Conservation (phyloP, 2,888 invertebrate species). For the Chouioia cunea region DNA sequence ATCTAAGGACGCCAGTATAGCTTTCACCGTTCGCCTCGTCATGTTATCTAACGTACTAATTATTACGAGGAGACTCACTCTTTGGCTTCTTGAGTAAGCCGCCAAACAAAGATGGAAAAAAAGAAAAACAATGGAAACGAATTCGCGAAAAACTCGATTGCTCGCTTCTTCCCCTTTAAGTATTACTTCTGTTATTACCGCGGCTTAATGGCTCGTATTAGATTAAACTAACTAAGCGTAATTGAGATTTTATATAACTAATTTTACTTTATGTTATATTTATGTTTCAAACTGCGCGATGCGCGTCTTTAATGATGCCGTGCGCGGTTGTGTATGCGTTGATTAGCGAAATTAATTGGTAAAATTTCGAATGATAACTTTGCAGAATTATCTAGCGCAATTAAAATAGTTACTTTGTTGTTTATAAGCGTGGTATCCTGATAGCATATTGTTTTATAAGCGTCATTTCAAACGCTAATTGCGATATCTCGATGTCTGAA, state of each 20-base stretch:
- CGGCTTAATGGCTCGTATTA: conserved; percentile 26
- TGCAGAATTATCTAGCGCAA: no score
- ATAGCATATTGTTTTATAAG: no score
- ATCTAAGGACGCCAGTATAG: conserved; percentile 27
- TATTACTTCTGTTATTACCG: neutral
- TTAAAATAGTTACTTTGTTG: no score
- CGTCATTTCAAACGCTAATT: no score
- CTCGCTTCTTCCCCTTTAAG: neutral
- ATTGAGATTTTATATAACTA: conserved; percentile 37
- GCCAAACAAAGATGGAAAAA: neutral
- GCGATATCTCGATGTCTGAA: no score
- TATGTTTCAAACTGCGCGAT: neutral
- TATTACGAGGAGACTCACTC: conserved; percentile 22
- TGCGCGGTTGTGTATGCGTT: no score
- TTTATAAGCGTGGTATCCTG: no score
- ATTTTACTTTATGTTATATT: conserved; percentile 22
- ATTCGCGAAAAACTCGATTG: neutral
- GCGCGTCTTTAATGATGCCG: no score
- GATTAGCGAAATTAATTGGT: no score
- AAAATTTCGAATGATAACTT: no score
- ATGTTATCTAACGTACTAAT: conserved; percentile 44
- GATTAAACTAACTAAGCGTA: conserved; percentile 18
- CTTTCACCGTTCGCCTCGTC: conserved; percentile 32
- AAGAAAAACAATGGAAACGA: conserved; percentile 18
- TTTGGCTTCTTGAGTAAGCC: neutral